Base-by-base conservation (phyloP, 53 echinoderm and acorn worm species). In the Astropecten irregularis region DNA sequence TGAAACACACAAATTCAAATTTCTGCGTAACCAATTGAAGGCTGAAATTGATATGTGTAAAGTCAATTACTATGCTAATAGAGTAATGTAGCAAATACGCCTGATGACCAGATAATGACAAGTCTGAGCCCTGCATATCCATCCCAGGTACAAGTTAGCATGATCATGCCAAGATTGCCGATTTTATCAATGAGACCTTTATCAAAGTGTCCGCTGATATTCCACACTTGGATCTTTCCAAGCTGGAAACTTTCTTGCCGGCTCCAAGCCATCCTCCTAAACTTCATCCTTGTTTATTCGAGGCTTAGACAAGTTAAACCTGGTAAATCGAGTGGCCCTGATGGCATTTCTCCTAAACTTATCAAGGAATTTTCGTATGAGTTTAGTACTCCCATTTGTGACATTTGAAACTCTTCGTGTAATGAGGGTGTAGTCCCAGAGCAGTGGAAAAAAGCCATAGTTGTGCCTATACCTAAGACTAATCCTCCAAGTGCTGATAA, bases 251-350 rank as follows among this genome's bases (percentile, higher is more conserved):
- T 69, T 46, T 69, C 20, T 26, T 69, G 13, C 69, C 69, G 20
- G 69, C 69, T 69, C 46, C 46, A 14, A 46, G 69, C 27, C 69
- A 14, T 20, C 69, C 69, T 69, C 47, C 68, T 40, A 42, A 68
- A 68, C 40, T 68, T 68, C 40, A 56, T 76, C 59, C 82, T 11
- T 82, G 33, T 77, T 27, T 77, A 77, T 23, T 26, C 56, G 20
- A 16, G 34, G 42, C 60, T 59, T 29, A 59, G 59, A 16, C 40
- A 27, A 37, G 40, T 40, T 22, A 77, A 61, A 58, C 74, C 74
- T 11, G 57, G 56, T 59, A 50, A 76, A 44, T 69, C 57, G 23
- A 76, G 57, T 62, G 81, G 81, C 36, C 81, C 81, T 38, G 62
- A 79, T 62, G 40, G 63, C 4, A 58, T 79, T 79, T 54, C 81